Conservation (phyloP, 2,113 vertebrate genomes). For the Thamnophis sirtalis region DNA sequence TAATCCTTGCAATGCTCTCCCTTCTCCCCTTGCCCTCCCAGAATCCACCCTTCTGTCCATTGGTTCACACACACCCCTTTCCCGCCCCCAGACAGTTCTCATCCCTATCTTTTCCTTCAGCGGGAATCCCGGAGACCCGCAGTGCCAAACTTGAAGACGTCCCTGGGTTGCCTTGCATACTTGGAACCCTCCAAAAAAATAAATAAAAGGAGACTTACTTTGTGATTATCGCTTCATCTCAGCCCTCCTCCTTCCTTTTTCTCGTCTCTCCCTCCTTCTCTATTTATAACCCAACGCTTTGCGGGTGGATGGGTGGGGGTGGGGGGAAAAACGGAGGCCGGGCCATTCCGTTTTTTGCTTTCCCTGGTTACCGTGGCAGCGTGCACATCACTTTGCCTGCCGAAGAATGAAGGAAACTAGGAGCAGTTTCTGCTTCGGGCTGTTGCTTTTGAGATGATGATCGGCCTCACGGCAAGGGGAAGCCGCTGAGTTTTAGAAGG, state of each 20-base stretch:
- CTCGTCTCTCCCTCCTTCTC: slow-evolving; percentile 42
- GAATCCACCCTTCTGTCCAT: slow-evolving; percentile 51
- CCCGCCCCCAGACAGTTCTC: slow-evolving; percentile 28
- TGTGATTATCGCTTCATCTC: slow-evolving; percentile 39
- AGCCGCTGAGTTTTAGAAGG: slow-evolving; percentile 64
- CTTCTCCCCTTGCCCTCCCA: neutral
- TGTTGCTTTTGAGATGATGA: slow-evolving; percentile 61
- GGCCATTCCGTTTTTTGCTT: slow-evolving; percentile 50
- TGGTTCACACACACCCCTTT: slow-evolving; percentile 8
- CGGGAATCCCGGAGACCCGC: slow-evolving; percentile 44
- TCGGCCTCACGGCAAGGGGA: slow-evolving; percentile 50
- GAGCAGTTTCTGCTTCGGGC: slow-evolving; percentile 56
- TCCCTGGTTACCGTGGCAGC: slow-evolving; percentile 73
- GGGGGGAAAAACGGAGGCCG: slow-evolving; percentile 42
- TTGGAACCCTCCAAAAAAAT: neutral
- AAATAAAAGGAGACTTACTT: slow-evolving; percentile 41
- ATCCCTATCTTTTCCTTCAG: slow-evolving; percentile 27
- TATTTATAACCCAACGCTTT: slow-evolving; percentile 67
- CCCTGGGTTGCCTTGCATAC: slow-evolving; percentile 40
- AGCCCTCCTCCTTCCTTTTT: neutral
- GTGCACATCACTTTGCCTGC: slow-evolving; percentile 57
- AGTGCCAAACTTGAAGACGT: slow-evolving; percentile 58
- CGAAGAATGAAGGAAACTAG: slow-evolving; percentile 66
- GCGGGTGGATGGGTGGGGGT: slow-evolving; percentile 24
- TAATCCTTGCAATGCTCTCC: slow-evolving; percentile 21